Conservation (phyloP, 2,113 vertebrate species). For the Tetraodon nigroviridis region DNA sequence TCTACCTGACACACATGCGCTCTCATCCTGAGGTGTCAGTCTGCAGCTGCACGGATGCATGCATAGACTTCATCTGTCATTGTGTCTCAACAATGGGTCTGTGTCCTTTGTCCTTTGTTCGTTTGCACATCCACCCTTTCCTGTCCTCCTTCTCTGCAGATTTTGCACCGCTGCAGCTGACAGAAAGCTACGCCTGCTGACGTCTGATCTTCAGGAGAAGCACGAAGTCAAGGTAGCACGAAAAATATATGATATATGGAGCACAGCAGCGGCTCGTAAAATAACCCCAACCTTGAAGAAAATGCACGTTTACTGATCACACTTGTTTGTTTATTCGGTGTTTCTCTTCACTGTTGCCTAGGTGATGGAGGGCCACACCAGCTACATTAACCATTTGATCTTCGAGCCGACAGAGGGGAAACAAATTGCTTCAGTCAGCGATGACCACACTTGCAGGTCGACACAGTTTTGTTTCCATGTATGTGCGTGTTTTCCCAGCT, state of each 20-base stretch:
- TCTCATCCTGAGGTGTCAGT: conserved; percentile 44
- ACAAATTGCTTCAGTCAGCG: conserved; percentile 93
- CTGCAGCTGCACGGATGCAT: conserved; percentile 22
- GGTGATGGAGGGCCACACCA: conserved; percentile 88
- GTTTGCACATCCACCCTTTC: conserved; percentile 5
- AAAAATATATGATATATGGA: no score
- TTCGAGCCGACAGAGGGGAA: conserved; percentile 90
- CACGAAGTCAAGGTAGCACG: conserved; percentile 86
- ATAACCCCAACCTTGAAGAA: conserved; percentile 4
- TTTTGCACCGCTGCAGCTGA: conserved; percentile 92
- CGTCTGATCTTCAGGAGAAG: conserved; percentile 87
- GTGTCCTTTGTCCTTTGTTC: conserved; percentile 33
- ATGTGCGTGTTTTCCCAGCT: conserved; percentile 33
- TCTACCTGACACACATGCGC: conserved; percentile 48
- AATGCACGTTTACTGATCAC: conserved; percentile 11
- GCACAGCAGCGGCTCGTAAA: conserved; percentile 16
- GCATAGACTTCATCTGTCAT: conserved; percentile 27
- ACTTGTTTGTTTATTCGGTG: neutral
- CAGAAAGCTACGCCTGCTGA: conserved; percentile 85
- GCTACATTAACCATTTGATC: conserved; percentile 92
- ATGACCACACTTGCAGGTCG: conserved; percentile 98
- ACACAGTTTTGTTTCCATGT: conserved; percentile 47
- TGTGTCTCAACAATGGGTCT: conserved; percentile 6
- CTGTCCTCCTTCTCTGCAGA: conserved; percentile 62
- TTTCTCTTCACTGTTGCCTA: conserved; percentile 60